Evolutionary conservation across 2,888 invertebrate genomes (phyloP).

Genomic region (Polydrusus tereticollis): DNA sequence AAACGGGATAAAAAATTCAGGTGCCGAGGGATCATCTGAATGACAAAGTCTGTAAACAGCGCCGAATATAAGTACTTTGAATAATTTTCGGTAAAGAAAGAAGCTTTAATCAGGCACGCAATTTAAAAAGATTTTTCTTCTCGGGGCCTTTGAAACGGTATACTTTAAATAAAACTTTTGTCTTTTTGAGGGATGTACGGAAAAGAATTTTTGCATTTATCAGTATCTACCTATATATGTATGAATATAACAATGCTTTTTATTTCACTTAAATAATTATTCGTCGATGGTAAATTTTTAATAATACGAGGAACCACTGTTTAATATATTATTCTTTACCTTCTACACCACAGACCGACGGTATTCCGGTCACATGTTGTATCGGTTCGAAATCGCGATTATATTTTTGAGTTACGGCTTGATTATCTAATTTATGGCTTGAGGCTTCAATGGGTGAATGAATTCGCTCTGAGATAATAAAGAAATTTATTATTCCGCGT

Average conservation of each 20-base stretch:
- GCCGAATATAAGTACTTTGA: constrained; percentile 43
- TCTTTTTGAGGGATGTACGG: not conserved
- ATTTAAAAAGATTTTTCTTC: constrained; percentile 24
- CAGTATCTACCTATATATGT: too few relatives aligned
- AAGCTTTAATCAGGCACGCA: constrained; percentile 40
- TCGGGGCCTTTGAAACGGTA: constrained; percentile 12
- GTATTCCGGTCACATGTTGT: not conserved
- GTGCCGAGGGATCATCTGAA: constrained; percentile 46
- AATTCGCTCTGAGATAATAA: constrained; percentile 23
- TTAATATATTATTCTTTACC: too few relatives aligned
- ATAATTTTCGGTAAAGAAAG: constrained; percentile 41
- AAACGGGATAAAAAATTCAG: constrained; percentile 45
- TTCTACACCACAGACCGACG: not conserved
- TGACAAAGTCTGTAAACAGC: constrained; percentile 47
- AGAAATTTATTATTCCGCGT: constrained; percentile 33
- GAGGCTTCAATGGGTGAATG: constrained; percentile 30
- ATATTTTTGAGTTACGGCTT: constrained; percentile 8
- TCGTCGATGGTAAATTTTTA: too few relatives aligned
- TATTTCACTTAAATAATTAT: too few relatives aligned
- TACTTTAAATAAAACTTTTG: constrained; percentile 17
- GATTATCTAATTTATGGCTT: constrained; percentile 28
- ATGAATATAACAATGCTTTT: too few relatives aligned
- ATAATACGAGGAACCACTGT: too few relatives aligned
- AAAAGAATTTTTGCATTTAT: not conserved
- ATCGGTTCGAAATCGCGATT: not conserved